Base-by-base conservation (phyloP, 2,113 vertebrate genomes). In the Brachypteracias leptosomus region DNA sequence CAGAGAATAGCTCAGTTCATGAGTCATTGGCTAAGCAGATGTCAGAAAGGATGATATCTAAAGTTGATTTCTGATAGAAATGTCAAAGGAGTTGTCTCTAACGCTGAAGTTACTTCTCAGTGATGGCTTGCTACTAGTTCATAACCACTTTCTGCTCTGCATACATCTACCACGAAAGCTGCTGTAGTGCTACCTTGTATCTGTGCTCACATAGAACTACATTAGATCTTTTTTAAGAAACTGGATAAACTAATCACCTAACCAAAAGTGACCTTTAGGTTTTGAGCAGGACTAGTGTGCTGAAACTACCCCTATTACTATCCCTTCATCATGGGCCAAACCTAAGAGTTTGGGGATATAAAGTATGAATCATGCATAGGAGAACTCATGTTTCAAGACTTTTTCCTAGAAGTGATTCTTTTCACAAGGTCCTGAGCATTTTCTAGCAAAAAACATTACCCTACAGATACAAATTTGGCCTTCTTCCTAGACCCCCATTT, bases 31-130 rank as follows among this genome's bases (percentile, higher is more conserved):
- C 70, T 91, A 89, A 81, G 65, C 89, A 94, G 73, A 92, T 68
- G 86, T 90, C 89, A 95, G 73, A 84, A 90, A 84, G 73, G 26
- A 65, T 90, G 89, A 90, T 44, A 84, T 63, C 44, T 63, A 31
- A 81, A 92, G 80, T 44, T 91, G 88, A 87, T 85, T 92, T 92
- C 80, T 92, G 96, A 96, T 95, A 80, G 84, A 94, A 92, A 89
- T 85, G 87, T 87, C 85, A 85, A 70, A 93, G n/a, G 67, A 90
- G 65, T 52, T 81, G 89, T 74, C 76, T 88, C 42, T 74, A 67
- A 59, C 6, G 63, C 59, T 90, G 86, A 86, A 84, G 55, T 51
- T 8, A 1, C 59, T 94, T 90, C 85, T 74, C 35, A 36, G 59
- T 63, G 83, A 88, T 74, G 66, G 21, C 47, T 93, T 90, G 47